Percentiles rank a stretch among this genome's conserved stretches.
phyloP scores from a whole-genome alignment of 2,113 vertebrate genomes.

The Podarcis raffonei region DNA sequence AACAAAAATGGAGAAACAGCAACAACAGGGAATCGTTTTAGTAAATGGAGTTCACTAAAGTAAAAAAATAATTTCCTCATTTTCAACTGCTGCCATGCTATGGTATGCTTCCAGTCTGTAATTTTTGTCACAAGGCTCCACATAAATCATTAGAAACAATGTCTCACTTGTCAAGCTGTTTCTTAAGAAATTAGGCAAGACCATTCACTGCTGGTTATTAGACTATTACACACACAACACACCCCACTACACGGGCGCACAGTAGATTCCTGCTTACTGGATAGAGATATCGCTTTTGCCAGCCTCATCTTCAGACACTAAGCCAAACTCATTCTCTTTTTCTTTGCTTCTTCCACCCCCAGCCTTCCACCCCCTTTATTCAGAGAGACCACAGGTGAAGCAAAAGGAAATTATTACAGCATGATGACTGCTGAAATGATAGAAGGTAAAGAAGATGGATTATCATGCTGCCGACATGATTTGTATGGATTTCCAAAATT shows the following conservation, averaged over 20 bases:
- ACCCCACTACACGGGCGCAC: not conserved
- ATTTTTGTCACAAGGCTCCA: constrained; percentile 61
- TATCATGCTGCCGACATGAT: constrained; percentile 78
- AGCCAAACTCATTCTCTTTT: constrained; percentile 70
- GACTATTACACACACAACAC: not conserved
- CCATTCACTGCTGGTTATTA: not conserved
- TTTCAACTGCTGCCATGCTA: constrained; percentile 25
- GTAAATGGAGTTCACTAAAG: constrained; percentile 38
- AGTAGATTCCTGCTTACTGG: constrained; percentile 59
- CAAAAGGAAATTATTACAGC: constrained; percentile 77
- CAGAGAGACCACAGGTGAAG: constrained; percentile 80
- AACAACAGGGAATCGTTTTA: constrained; percentile 2
- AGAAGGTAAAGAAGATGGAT: constrained; percentile 82
- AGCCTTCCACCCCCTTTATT: constrained; percentile 63
- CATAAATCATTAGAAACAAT: constrained; percentile 62
- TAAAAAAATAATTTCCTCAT: constrained; percentile 54
- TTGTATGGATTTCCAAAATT: constrained; percentile 85
- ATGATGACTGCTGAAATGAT: constrained; percentile 81
- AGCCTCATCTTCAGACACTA: constrained; percentile 65
- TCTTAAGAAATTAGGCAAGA: constrained; percentile 50
- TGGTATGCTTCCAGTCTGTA: constrained; percentile 35
- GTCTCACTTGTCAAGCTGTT: constrained; percentile 51
- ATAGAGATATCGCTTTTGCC: constrained; percentile 72
- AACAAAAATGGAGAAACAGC: constrained; percentile 19
- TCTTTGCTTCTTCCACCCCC: constrained; percentile 36